A percentile compares a stretch with the other conserved stretches of the same genome.
Conservation (phyloP, 1,140 invertebrate species). For the Tetraneura akinire region DNA sequence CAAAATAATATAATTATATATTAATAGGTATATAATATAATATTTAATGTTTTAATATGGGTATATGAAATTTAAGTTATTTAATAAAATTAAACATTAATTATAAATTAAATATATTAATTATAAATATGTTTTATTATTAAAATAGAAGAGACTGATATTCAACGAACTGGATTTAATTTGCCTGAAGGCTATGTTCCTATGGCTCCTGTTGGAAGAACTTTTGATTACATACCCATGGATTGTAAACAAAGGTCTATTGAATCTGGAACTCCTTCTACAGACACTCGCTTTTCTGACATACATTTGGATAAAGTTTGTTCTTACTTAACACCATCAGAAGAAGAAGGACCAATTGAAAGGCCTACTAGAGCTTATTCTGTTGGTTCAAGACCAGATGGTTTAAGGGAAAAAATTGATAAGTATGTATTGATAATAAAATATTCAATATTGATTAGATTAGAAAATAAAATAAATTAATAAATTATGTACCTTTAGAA, state of each 20-base stretch:
- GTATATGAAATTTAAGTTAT: too few relatives aligned
- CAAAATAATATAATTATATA: too few relatives aligned
- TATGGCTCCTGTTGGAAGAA: conserved; percentile 63
- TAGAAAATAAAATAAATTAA: neutral
- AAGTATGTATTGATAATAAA: conserved; percentile 44
- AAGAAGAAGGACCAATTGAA: conserved; percentile 63
- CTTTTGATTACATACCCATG: conserved; percentile 71
- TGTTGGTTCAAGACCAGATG: conserved; percentile 77
- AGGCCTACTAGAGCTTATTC: conserved; percentile 80
- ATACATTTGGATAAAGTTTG: conserved; percentile 70
- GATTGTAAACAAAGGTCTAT: conserved; percentile 63
- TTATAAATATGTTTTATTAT: neutral
- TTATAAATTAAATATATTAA: too few relatives aligned
- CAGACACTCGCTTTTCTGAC: conserved; percentile 66
- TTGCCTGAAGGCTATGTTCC: conserved; percentile 66
- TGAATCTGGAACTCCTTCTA: conserved; percentile 72
- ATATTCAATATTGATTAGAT: neutral
- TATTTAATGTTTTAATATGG: too few relatives aligned
- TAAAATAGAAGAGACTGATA: neutral
- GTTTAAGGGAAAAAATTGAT: conserved; percentile 53
- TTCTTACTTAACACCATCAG: conserved; percentile 65
- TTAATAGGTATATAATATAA: too few relatives aligned
- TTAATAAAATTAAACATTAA: too few relatives aligned
- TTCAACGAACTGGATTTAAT: neutral
- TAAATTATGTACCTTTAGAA: conserved; percentile 55